Evolutionary conservation across 2,888 invertebrate genomes (phyloP).

Genomic region (Craniophora ligustri): DNA sequence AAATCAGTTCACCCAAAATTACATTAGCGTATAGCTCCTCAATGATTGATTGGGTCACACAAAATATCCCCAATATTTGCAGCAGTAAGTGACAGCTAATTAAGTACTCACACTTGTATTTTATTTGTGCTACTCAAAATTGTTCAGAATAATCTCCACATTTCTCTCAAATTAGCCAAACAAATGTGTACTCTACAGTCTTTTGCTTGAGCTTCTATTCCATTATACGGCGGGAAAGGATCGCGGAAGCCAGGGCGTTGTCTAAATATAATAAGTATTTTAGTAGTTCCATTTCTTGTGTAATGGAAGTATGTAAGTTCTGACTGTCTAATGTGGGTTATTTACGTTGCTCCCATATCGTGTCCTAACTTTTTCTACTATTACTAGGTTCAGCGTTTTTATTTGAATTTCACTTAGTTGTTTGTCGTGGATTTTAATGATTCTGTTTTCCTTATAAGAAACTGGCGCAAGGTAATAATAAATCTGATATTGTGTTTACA

Average conservation of each 20-base stretch:
- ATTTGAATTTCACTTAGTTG: conserved; percentile 31
- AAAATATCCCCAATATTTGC: conserved; percentile 50
- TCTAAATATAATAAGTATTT: conserved; percentile 73
- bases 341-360: conserved; percentile 39
- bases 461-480: no score
- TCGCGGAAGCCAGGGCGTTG: conserved; percentile 69
- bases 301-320: conserved; percentile 56
- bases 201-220: conserved; percentile 45
- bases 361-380: conserved; percentile 34
- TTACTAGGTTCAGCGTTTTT: conserved; percentile 16
- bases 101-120: conserved; percentile 62
- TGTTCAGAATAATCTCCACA: conserved; percentile 59
- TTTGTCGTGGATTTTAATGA: conserved; percentile 39
- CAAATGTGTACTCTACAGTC: conserved; percentile 48
- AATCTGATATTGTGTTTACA: no score
- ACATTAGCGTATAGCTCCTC: conserved; percentile 29
- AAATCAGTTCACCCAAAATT: conserved; percentile 27
- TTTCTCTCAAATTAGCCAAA: conserved; percentile 27
- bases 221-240: conserved; percentile 50
- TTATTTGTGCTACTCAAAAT: conserved; percentile 63
- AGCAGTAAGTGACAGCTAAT: conserved; percentile 56
- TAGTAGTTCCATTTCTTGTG: conserved; percentile 59
- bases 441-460: conserved; percentile 15
- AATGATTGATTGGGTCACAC: conserved; percentile 51
- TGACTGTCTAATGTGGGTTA: conserved; percentile 55